Base-by-base conservation (phyloP, 2,797 vertebrate genomes). In the Cynodonichthys magdalenae region DNA sequence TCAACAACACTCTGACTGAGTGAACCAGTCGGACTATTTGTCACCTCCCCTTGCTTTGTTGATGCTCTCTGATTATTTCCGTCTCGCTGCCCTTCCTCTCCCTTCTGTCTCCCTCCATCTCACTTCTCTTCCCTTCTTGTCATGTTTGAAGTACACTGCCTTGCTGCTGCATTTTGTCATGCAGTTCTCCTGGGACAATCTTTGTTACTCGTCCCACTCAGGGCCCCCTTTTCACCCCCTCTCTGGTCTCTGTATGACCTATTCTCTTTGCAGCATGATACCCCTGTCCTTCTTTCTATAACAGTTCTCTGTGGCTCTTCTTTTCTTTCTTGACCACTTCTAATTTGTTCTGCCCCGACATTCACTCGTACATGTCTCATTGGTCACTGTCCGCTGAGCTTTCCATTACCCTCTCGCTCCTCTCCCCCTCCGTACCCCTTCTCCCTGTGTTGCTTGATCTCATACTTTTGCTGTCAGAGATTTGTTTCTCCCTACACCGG, bases 301-400 rank as follows among this genome's bases (percentile, higher is more conserved):
- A 29, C 66, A 63, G 19, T 52, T 70, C 71, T 77, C 70, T 59
- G 57, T 74, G 77, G 81, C 12, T 85, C 29, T 66, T 31, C 6
- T 68, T 76, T 56, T 44, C 68, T 66, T 28, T 72, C 29, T 80
- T 66, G 65, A 59, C 56, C 55, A 54, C 31, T 42, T 79, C 75
- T 79, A 81, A 84, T 86, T 86, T 85, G 85, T 83, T 79, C 85
- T 81, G 63, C 85, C 58, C 71, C 59, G 70, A 79, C 83, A 71
- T 77, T 69, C 77, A 63, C 64, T 48, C 11, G 3, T 47, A 63
- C 79, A 74, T 18, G 31, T 82, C 84, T 84, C 89, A 86, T 85
- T 81, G 83, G 86, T 89, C 58, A 76, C 34, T 48, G 84, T 87
- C 70, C 53, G 18, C 69, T 79, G 79, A 86, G 79, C 75, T 85